Conservation (phyloP, 2,797 vertebrate genomes). For the Cryptoprocta ferox region DNA sequence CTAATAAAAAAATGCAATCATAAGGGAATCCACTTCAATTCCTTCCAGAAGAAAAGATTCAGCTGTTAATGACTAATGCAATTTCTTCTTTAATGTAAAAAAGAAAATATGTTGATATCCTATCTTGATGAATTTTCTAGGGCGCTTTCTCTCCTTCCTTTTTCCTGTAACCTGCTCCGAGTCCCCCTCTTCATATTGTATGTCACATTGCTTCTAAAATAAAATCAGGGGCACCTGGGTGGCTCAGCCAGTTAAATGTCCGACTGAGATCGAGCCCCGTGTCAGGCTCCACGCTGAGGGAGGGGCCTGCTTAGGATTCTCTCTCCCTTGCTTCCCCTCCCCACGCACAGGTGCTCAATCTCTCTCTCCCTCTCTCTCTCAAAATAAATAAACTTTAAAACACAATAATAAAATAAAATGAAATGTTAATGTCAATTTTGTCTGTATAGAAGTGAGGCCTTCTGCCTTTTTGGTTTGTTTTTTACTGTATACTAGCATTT, state of each 20-base stretch:
- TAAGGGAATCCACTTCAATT: neutral
- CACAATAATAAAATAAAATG: neutral
- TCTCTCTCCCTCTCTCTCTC: too few relatives aligned
- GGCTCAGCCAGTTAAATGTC: too few relatives aligned
- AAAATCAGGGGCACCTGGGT: neutral
- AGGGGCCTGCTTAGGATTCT: too few relatives aligned
- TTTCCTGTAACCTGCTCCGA: neutral
- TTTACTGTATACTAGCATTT: too few relatives aligned
- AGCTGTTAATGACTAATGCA: neutral
- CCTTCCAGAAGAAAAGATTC: slow-evolving; percentile 1
- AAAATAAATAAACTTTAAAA: too few relatives aligned
- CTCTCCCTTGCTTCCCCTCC: too few relatives aligned
- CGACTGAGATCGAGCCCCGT: too few relatives aligned
- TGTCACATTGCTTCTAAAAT: neutral
- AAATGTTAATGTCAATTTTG: neutral
- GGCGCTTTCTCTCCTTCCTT: neutral
- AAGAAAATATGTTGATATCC: neutral
- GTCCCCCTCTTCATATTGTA: neutral
- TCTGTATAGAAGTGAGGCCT: neutral
- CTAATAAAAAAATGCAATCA: neutral
- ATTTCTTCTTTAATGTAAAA: neutral
- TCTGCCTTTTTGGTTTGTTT: neutral
- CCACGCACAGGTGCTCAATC: too few relatives aligned
- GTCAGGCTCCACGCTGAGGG: too few relatives aligned
- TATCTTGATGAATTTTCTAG: neutral